These are phyloP conservation scores for Muscicapa adusta DNA, from an alignment of 2,113 vertebrate species.

Conservation along the genomic window DNA sequence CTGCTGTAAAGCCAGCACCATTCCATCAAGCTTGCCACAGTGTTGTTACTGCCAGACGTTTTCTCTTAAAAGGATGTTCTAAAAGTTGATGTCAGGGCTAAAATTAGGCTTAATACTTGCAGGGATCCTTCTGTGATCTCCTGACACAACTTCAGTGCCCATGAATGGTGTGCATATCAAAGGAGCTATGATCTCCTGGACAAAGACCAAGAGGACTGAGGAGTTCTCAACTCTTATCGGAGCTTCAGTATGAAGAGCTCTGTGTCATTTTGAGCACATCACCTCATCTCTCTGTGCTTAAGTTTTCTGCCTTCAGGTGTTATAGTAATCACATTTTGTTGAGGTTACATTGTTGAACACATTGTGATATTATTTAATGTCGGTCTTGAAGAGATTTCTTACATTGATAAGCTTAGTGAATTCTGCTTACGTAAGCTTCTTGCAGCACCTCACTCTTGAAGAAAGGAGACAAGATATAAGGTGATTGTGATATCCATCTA, in stretches of 20 bases:
- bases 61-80: slow-evolving; percentile 14
- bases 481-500: not conserved
- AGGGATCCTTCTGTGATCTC: not conserved
- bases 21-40: not conserved
- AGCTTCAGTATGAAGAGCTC: no score
- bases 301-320: not conserved
- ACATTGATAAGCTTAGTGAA: not conserved
- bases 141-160: not conserved
- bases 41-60: not conserved
- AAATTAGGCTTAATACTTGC: not conserved
- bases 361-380: not conserved
- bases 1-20: not conserved
- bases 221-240: not conserved
- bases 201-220: not conserved
- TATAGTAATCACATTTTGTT: not conserved
- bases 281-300: not conserved
- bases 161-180: not conserved
- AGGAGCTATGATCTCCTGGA: not conserved
- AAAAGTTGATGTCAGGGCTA: not conserved
- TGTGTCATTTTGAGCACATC: not conserved
- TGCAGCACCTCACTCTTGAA: not conserved
- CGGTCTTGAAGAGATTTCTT: not conserved
- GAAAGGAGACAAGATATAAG: not conserved
- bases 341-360: not conserved
- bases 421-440: not conserved